Evolutionary conservation across 2,888 invertebrate species (phyloP).

Genomic region (Zaprionus bogoriensis): DNA sequence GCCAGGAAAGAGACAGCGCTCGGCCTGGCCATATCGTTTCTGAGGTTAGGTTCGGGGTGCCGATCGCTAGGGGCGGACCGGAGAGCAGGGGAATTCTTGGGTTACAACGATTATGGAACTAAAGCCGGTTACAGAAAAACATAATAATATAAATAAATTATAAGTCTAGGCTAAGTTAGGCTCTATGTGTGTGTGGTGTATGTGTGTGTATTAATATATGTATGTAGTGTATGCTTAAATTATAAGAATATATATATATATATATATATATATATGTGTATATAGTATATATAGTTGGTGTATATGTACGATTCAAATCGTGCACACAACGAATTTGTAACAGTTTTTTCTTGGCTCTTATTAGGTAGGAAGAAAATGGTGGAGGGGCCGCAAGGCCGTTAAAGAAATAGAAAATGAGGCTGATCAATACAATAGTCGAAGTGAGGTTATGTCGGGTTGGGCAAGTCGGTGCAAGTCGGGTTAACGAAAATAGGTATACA

Average conservation of each 20-base stretch:
- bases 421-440: constrained; percentile 1
- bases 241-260: neutral
- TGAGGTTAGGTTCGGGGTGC: neutral
- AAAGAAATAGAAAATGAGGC: neutral
- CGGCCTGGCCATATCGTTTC: neutral
- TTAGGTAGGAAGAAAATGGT: neutral
- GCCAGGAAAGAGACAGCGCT: neutral
- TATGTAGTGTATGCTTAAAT: neutral
- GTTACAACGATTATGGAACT: neutral
- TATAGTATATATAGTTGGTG: neutral
- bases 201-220: neutral
- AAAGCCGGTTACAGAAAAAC: constrained; percentile 2
- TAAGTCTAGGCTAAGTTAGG: constrained; percentile 27
- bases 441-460: constrained; percentile 16
- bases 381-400: neutral
- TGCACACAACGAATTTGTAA: constrained; percentile 25
- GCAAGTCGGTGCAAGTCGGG: neutral
- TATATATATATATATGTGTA: neutral
- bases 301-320: constrained; percentile 2
- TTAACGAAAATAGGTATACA: constrained; percentile 1
- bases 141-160: constrained; percentile 33
- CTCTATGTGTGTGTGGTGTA: neutral
- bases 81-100: neutral
- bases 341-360: neutral
- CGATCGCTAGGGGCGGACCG: neutral